Evolutionary conservation across 1,140 invertebrate species (phyloP).

Genomic region (Psix sp.): DNA sequence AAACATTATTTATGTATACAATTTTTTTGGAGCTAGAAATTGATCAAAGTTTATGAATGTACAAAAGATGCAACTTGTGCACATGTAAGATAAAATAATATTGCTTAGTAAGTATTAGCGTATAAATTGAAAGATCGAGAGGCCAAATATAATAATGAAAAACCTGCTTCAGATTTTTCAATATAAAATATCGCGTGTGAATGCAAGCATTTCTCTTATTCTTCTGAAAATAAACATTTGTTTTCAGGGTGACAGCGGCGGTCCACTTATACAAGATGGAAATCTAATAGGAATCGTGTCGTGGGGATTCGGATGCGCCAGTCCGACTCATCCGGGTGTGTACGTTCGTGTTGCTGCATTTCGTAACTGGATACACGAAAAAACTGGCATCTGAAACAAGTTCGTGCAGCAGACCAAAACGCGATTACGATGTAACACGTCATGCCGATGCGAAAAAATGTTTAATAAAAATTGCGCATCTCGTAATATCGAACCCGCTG

Average conservation of each 20-base stretch:
- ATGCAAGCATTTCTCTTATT: too few species aligned
- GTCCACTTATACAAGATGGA: conserved; percentile 77
- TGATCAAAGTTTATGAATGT: too few species aligned
- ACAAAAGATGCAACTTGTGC: too few species aligned
- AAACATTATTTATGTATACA: too few species aligned
- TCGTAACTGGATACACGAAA: conserved; percentile 78
- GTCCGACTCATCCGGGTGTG: conserved; percentile 82
- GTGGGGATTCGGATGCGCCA: conserved; percentile 80
- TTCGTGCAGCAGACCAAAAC: conserved; percentile 3
- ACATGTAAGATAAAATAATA: too few species aligned
- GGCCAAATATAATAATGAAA: too few species aligned
- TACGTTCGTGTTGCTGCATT: conserved; percentile 82
- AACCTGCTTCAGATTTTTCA: too few species aligned
- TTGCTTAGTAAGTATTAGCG: too few species aligned
- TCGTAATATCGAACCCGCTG: conserved; percentile 2
- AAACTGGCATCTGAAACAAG: conserved; percentile 62
- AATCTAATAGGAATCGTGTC: conserved; percentile 78
- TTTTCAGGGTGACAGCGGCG: conserved; percentile 79
- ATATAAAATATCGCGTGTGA: too few species aligned
- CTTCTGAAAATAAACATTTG: conserved; percentile 32
- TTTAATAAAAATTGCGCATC: conserved; percentile 23
- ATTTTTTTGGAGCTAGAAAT: too few species aligned
- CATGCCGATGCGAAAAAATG: conserved; percentile 7
- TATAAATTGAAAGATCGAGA: too few species aligned
- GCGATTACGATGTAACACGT: conserved; percentile 14